A percentile compares a stretch with the other conserved stretches of the same genome.
Evolutionary conservation across 2,888 invertebrate species (phyloP).

Genomic region (Tetranychus truncatus): DNA sequence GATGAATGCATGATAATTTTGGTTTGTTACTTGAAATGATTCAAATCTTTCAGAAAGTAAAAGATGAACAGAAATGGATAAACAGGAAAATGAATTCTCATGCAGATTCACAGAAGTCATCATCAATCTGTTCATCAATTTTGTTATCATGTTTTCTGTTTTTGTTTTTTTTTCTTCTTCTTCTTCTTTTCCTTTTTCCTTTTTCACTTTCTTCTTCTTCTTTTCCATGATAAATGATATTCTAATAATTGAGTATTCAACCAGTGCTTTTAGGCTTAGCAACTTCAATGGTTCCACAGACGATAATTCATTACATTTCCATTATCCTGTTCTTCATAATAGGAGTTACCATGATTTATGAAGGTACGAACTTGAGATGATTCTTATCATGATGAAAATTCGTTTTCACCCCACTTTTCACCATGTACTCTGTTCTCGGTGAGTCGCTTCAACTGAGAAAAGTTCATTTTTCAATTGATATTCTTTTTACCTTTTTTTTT

Average conservation of each 20-base stretch:
- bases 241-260: not conserved
- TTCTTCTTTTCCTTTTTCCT: not conserved
- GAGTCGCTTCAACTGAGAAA: not conserved
- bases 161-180: too few relatives aligned
- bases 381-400: not conserved
- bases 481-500: not conserved
- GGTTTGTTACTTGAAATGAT: too few relatives aligned
- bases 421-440: not conserved
- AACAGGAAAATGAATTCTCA: too few relatives aligned
- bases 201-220: conserved; percentile 1
- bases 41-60: too few relatives aligned
- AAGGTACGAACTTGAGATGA: not conserved
- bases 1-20: too few relatives aligned
- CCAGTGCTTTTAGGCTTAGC: not conserved
- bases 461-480: not conserved
- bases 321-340: not conserved
- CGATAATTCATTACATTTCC: conserved; percentile 5
- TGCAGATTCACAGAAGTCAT: not conserved
- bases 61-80: too few relatives aligned
- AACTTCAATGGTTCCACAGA: not conserved
- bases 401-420: not conserved
- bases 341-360: not conserved
- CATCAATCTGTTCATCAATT: not conserved
- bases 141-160: not conserved
- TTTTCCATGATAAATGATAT: not conserved